Percentiles rank a stretch among this genome's conserved stretches.
Evolutionary conservation across 2,797 vertebrate genomes (phyloP).

Genomic region (Platyrinchus mystaceus): DNA sequence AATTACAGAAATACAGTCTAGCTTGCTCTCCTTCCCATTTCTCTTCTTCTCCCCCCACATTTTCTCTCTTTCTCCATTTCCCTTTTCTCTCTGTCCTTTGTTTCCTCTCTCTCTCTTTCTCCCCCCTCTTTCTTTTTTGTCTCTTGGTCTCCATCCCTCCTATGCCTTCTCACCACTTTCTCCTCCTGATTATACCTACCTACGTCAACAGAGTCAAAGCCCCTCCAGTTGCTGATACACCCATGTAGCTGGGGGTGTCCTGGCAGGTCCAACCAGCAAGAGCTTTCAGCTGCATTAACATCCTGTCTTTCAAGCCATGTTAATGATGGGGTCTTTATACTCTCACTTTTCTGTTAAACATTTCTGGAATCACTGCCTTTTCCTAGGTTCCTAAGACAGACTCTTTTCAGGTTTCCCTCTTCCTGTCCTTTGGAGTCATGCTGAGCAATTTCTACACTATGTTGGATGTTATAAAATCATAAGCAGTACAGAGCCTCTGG

Average conservation of each 20-base stretch:
- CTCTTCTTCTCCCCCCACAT: constrained; percentile 13
- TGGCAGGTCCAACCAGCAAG: not conserved
- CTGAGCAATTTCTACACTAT: not conserved
- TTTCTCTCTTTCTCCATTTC: constrained; percentile 51
- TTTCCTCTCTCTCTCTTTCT: not conserved
- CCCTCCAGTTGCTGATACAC: not conserved
- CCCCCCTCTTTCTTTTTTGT: not conserved
- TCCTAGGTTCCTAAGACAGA: not conserved
- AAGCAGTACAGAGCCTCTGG: not conserved
- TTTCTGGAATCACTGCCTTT: not conserved
- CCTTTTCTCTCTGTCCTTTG: constrained; percentile 35
- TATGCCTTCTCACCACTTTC: constrained; percentile 26
- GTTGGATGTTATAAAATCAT: not conserved
- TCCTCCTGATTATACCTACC: not conserved
- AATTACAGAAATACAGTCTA: constrained; percentile 73
- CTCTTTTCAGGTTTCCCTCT: not conserved
- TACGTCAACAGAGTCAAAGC: not conserved
- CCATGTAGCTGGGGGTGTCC: not conserved
- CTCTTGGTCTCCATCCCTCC: not conserved
- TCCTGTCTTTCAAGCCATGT: not conserved
- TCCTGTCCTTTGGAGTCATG: not conserved
- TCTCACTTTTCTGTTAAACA: constrained; percentile 42
- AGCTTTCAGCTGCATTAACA: not conserved
- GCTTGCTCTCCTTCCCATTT: constrained; percentile 50
- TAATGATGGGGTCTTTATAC: constrained; percentile 1